Evolutionary conservation across 92 coral and sea anemone genomes (phyloP), one percentile per base, ranked within the genome.

Genomic region (Palythoa grandis): DNA sequence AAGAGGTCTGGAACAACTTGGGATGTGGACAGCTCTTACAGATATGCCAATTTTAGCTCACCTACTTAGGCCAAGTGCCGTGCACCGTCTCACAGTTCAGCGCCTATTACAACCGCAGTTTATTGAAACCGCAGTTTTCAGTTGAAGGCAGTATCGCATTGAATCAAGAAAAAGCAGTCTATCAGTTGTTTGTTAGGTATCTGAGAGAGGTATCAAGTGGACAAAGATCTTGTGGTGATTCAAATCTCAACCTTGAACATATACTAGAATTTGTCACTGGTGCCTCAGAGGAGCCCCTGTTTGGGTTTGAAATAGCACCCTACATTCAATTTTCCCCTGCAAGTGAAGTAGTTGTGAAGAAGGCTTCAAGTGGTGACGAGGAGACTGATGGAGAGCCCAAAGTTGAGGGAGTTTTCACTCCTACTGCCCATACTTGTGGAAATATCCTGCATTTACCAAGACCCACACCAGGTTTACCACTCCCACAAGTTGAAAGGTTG

Each of bases 111-210:
- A 74, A 5, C 15, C n/a, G n/a, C n/a, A n/a, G n/a, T n/a, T n/a
- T 74, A 1, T 22, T 74, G 58, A 74, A 74, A 19, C 78, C 78
- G n/a, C 5, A 17, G n/a, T 74, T 17, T 43, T 74, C 78, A 15
- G 76, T 12, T 5, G 78, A 74, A 43, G 78, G 78, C 14, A 74
- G 57, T 43, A 74, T 3, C n/a, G 60, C 78, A 43, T 2, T 19
- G 19, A 22, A 17, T 3, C 25, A 17, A 15, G 78, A 74, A 20
- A 74, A 74, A 48, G 57, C 3, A 19, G 78, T 74, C 14, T 74
- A 43, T 74, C 78, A 74, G 35, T 19, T 74, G 9, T 74, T 74
- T 74, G 78, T 74, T 0, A 16, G 78, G 11, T 74, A 74, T 74
- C 12, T 19, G 15, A 16, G 78, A 74, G 78, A 74, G 58, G 78